Evolutionary conservation across 2,888 invertebrate species (phyloP).

Genomic region (Iselma pallidipennis): DNA sequence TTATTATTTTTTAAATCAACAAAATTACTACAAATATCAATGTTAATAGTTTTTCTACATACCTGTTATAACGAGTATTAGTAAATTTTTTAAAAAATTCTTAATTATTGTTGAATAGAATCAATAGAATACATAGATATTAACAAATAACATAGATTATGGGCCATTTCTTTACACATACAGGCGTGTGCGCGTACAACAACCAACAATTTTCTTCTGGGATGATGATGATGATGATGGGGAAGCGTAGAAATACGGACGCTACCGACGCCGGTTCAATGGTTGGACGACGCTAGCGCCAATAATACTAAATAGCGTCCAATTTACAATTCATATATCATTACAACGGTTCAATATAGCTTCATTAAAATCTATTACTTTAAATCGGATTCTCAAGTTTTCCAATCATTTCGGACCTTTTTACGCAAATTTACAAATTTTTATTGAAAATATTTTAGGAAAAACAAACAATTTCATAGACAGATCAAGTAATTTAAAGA

Average conservation of each 20-base stretch:
- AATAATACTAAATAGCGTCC: not conserved
- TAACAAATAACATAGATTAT: slow-evolving; percentile 24
- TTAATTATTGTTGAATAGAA: slow-evolving; percentile 6
- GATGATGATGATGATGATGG: slow-evolving; percentile 13
- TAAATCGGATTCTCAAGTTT: too few relatives aligned
- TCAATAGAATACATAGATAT: slow-evolving; percentile 12
- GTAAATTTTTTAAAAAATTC: not conserved
- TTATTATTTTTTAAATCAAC: not conserved
- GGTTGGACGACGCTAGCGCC: slow-evolving; percentile 13
- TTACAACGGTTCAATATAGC: too few relatives aligned
- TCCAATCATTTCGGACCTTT: too few relatives aligned
- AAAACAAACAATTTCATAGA: too few relatives aligned
- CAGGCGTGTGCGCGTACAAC: slow-evolving; percentile 29
- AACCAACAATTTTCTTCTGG: slow-evolving; percentile 24
- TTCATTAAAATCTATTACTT: too few relatives aligned
- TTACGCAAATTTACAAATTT: too few relatives aligned
- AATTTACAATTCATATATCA: not conserved
- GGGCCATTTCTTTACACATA: slow-evolving; percentile 21
- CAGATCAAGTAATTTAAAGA: too few relatives aligned
- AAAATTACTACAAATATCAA: not conserved
- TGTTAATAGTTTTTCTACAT: not conserved
- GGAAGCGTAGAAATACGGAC: slow-evolving; percentile 22
- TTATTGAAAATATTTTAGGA: too few relatives aligned
- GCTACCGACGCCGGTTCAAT: slow-evolving; percentile 22
- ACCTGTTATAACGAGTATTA: not conserved